Conservation (phyloP, 2,113 vertebrate species). For the Leucopsar rothschildi region DNA sequence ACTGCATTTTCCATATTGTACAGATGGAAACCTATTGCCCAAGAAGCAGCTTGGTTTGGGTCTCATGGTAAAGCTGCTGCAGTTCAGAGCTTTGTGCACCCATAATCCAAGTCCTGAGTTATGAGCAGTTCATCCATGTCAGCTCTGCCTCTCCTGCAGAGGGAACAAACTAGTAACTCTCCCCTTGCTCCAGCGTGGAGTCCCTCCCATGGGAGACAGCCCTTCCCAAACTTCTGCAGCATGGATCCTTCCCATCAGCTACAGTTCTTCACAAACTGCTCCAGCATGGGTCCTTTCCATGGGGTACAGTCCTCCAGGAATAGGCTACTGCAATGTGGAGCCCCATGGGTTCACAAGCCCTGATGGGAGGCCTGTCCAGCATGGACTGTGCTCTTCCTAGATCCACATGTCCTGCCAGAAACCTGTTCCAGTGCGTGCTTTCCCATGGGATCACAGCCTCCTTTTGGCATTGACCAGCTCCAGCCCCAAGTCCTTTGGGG, state of each 20-base stretch:
- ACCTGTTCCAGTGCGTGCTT: background rate
- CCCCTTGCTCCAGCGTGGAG: background rate
- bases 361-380: background rate
- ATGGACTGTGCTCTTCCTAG: background rate
- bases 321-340: background rate
- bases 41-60: background rate
- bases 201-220: background rate
- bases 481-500: accelerated
- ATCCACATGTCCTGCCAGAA: background rate
- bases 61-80: background rate
- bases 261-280: background rate
- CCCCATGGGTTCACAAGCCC: background rate
- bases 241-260: background rate
- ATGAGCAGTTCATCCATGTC: background rate
- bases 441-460: background rate
- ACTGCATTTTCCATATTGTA: background rate
- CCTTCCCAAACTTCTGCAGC: background rate
- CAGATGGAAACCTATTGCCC: background rate
- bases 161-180: background rate
- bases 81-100: background rate
- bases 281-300: accelerated
- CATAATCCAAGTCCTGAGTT: background rate
- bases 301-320: background rate
- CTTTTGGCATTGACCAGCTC: background rate
- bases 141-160: background rate